Percentiles rank a stretch among this genome's conserved stretches.
Conservation (phyloP, 2,113 vertebrate species). For the Lanius collurio region DNA sequence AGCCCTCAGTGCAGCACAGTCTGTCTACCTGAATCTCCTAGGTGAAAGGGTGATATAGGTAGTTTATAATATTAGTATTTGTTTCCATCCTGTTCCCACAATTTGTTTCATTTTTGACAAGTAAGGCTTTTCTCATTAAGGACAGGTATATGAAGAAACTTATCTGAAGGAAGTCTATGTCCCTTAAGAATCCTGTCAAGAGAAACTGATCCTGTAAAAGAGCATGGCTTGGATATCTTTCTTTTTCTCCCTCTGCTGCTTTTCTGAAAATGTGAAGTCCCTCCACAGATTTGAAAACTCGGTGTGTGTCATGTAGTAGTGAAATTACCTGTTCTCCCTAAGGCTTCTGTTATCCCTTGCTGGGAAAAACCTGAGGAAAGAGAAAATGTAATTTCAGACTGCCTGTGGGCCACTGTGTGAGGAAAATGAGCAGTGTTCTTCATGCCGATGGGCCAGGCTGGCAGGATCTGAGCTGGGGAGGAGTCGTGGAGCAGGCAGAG, state of each 20-base stretch:
- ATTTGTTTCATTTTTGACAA: not conserved
- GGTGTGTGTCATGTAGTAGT: not conserved
- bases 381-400: conserved; percentile 14
- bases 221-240: not conserved
- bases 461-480: not conserved
- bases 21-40: not conserved
- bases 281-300: not conserved
- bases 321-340: conserved; percentile 38
- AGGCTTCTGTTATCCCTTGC: conserved; percentile 2
- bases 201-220: not conserved
- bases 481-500: not conserved
- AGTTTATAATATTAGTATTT: not conserved
- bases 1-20: not conserved
- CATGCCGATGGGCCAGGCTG: not conserved
- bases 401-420: not conserved
- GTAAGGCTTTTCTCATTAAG: not conserved
- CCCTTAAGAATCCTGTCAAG: not conserved
- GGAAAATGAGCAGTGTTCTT: not conserved
- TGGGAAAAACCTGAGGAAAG: conserved; percentile 12
- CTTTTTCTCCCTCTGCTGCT: not conserved
- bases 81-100: not conserved
- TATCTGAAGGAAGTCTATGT: not conserved
- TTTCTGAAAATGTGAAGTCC: conserved; percentile 6
- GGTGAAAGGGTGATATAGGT: not conserved
- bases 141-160: not conserved